A percentile compares a stretch with the other conserved stretches of the same genome.
Conservation (phyloP, 2,113 vertebrate species). For the Prochilodus magdalenae region DNA sequence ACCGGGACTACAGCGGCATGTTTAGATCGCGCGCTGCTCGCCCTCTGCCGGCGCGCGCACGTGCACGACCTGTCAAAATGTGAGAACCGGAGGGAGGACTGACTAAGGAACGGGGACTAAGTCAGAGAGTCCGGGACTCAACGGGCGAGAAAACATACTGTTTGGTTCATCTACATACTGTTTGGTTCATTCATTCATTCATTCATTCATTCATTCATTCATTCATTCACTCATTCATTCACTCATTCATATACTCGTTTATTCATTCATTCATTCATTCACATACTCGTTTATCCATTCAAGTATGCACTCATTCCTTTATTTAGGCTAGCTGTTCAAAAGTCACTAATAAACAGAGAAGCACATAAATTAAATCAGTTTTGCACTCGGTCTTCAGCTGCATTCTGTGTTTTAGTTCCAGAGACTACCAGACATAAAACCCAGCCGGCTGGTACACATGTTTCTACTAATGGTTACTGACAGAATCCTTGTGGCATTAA, state of each 20-base stretch:
- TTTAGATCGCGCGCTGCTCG: conserved; percentile 56
- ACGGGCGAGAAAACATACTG: background rate
- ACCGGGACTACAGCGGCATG: background rate
- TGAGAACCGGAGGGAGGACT: background rate
- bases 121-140: background rate
- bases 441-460: background rate
- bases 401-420: background rate
- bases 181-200: background rate
- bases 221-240: background rate
- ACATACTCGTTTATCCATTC: background rate
- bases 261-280: background rate
- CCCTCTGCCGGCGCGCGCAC: conserved; percentile 75
- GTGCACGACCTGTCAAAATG: conserved; percentile 17
- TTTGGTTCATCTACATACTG: background rate
- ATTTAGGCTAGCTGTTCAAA: no score
- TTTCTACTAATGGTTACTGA: background rate
- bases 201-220: background rate
- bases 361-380: background rate
- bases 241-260: background rate
- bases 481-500: background rate
- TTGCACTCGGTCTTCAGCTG: background rate
- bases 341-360: background rate
- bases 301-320: background rate
- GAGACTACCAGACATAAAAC: background rate
- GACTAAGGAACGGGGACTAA: background rate